Evolutionary conservation across 1,140 invertebrate genomes (phyloP), one percentile per base, ranked within the genome.

Genomic region (Condylostylus longicornis): DNA sequence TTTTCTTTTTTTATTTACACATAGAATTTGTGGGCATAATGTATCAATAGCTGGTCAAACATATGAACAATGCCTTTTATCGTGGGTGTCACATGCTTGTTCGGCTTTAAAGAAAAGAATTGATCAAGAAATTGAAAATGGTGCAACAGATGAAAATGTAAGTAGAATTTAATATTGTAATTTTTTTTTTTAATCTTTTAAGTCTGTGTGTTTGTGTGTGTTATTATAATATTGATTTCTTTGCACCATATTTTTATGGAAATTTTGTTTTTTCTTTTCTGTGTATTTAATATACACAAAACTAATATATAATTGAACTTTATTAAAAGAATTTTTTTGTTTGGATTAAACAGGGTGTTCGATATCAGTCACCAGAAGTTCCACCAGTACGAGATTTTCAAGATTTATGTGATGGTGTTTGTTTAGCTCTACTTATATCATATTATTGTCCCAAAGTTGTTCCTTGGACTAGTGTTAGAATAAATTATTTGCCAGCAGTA

Each of bases 391-490:
- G 50, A 5, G 57, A 61, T 43, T 58, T 54, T 45, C 55, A 76
- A 49, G 85, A 91, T 51, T 64, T 96, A 23, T 87, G 85, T 64
- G 90, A 96, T 62, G 93, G 93, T 35, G 83, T 88, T 27, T 84
- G 81, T 32, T 64, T 98, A 38, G 85, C 86, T 33, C 77, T 83
- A 12, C 70, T 97, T 12, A 71, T 96, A 36, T 81, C 87, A 20
- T 94, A 89, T 64, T 98, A 98, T 65, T 93, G 89, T 59, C 88
- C 90, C 4, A 76, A 85, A 42, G 79, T 82, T 47, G 61, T 97
- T 41, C 75, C 77, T 30, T 79, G 86, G 68, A 69, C 67, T 37
- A 68, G 75, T 35, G 76, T 85, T 38, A 69, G 75, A 29, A 69
- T 79, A 7, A 78, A 76, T 42, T 75, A 77, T 53, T 68, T 79